Base-by-base conservation (phyloP, 2,888 invertebrate species). In the Linnaemya tessellans region DNA sequence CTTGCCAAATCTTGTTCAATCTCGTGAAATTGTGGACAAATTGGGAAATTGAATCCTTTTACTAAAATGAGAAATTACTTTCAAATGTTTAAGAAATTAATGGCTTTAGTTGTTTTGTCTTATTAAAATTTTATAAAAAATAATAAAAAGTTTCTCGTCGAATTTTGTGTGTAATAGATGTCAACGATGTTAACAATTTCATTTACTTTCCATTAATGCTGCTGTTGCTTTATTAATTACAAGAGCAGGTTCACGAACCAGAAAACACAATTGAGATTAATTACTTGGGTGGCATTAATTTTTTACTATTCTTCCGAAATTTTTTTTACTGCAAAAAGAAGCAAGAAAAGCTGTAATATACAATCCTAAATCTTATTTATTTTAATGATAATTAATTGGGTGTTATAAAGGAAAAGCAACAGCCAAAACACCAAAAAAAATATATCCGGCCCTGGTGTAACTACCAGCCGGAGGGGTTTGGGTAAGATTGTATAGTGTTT, bases 361-460 rank as follows among this genome's bases (percentile, higher is more conserved):
- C 30, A 51, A 35, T 20, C 3, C 41, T 4, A 49, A 64, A 54
- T 35, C 62, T 71, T 35, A 60, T 60, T 80, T 18, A 1, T 56
- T 62, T 74, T 46, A 68, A 46, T 43, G 62, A 60, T 75, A 81
- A 81, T 81, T 68, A 75, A 70, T 74, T 62, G 74, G 62, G 54
- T 81, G 62, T 68, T 70, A 68, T 62, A 68, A 49, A 54, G 35
- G 1, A 62, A 74, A n/a, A 80, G 35, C 20, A 51, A 75, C 7
- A 30, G 38, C n/a, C 8, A 7, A 18, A 54, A 56, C 11, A 60
- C 0, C n/a, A 20, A 18, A 71, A 20, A 18, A 71, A 18, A 43
- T 25, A 11, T 13, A 11, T 9, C 58, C 22, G 15, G 9, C 5
- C 22, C 13, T 54, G 1, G 1, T 7, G 18, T 9, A 58, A 7